These are phyloP conservation scores for Philhelius pedissequus DNA, from an alignment of 2,888 invertebrate species.

Conservation along the genomic window DNA sequence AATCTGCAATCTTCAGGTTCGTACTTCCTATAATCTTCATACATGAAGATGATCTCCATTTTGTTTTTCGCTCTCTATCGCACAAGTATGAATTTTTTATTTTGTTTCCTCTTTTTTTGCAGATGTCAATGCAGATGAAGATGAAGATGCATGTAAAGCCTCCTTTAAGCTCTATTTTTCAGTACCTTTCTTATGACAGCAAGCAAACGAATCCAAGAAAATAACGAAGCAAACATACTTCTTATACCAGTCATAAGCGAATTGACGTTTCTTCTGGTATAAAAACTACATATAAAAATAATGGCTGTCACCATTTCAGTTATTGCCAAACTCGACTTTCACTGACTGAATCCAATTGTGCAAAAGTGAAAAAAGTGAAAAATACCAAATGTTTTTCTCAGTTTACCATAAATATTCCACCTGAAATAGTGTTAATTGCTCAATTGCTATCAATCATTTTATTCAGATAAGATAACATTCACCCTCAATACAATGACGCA, in stretches of 20 bases:
- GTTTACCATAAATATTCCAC: slow-evolving; percentile 21
- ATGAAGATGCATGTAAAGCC: no score
- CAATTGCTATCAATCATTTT: slow-evolving; percentile 7
- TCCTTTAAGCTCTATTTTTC: no score
- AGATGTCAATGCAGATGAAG: no score
- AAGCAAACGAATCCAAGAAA: background rate
- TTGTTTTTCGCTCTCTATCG: no score
- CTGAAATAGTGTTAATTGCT: slow-evolving; percentile 14
- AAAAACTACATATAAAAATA: slow-evolving; percentile 25
- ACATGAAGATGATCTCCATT: no score
- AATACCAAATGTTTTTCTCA: slow-evolving; percentile 22
- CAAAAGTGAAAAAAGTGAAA: slow-evolving; percentile 44
- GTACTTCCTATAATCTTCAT: no score
- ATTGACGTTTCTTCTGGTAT: slow-evolving; percentile 20
- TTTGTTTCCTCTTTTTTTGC: no score
- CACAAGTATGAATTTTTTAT: no score
- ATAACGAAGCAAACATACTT: slow-evolving; percentile 17
- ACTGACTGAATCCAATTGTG: slow-evolving; percentile 34
- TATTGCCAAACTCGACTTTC: slow-evolving; percentile 52
- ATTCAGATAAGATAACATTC: slow-evolving; percentile 28
- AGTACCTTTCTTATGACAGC: no score
- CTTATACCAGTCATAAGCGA: slow-evolving; percentile 16
- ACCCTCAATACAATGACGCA: slow-evolving; percentile 27
- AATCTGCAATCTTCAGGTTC: no score
- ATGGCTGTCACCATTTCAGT: slow-evolving; percentile 2